Percentiles rank a stretch among this genome's conserved stretches.
Evolutionary conservation across 2,113 vertebrate genomes (phyloP).

Genomic region (Rhinoptilus africanus): DNA sequence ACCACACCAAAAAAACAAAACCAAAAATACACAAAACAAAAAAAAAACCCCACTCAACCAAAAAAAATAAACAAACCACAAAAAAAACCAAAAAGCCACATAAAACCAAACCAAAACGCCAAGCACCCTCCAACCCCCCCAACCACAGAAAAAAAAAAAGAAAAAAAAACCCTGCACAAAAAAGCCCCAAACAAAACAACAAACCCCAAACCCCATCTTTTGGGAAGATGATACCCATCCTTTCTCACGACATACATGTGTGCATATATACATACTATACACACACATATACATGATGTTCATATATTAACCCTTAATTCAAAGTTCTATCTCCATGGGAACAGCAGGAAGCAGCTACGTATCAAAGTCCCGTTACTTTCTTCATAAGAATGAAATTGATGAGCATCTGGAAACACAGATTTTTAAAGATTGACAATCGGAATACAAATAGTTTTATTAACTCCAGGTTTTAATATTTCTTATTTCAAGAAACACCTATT

Average conservation of each 20-base stretch:
- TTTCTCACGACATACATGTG: neutral
- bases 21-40: neutral
- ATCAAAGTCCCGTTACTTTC: neutral
- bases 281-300: neutral
- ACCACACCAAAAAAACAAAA: neutral
- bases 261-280: neutral
- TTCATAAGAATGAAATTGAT: neutral
- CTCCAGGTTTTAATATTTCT: neutral
- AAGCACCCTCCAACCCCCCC: neutral
- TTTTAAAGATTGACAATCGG: neutral
- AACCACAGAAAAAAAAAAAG: fast-evolving
- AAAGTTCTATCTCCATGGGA: neutral
- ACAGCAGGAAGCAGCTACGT: neutral
- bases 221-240: neutral
- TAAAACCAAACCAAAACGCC: neutral
- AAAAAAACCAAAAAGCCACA: neutral
- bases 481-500: neutral
- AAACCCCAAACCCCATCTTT: too few species aligned
- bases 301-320: neutral
- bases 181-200: neutral
- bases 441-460: neutral
- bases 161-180: neutral
- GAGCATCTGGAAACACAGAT: neutral
- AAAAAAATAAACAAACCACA: neutral
- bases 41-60: neutral